Base-by-base conservation (phyloP, 2,888 invertebrate species). In the Pseudococcus jackbeardsleyi region DNA sequence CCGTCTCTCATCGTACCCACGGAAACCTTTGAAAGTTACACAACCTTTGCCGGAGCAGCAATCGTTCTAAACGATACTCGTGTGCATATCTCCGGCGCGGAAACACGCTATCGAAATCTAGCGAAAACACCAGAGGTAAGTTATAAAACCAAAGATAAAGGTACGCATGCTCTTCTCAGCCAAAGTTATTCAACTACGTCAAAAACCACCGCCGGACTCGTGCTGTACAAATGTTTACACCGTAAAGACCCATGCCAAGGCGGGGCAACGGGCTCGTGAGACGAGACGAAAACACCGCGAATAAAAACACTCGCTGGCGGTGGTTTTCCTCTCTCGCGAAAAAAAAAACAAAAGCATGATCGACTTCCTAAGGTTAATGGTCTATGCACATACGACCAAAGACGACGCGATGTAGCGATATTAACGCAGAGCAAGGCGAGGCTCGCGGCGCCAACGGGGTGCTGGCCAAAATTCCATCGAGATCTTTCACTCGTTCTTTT, bases 281-380 rank as follows among this genome's bases (percentile, higher is more conserved):
- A 59, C 59, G 59, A 59, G 19, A 46, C 46, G 46, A 11, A 59
- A 59, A 59, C 59, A 59, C 5, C 59, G 59, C 59, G 59, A 59
- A 59, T 59, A 59, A 19, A 50, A 19, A 59, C 19, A 59, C 59
- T 59, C 59, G 59, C 5, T 19, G 19, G 59, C 9, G 19, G 59
- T 59, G 19, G 59, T 59, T 59, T 59, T 19, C 8, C 59, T n/a
- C 59, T 59, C 8, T n/a, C 19, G 19, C 11, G 15, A 54, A 54
- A 54, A 54, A n/a, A 59, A 59, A 59, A 59, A 59, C 59, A 59
- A 59, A 59, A 59, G 59, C 59, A 9, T 33, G 12, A 72, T 26
- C 33, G 26, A 26, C 68, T 72, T 26, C 5, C 26, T 72, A 72
- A 72, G 68, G 68, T 72, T 72, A 72, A 72, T 72, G 68, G 68